Evolutionary conservation across 2,888 invertebrate genomes (phyloP), one percentile per base, ranked within the genome.

Genomic region (Latrodectus elegans): DNA sequence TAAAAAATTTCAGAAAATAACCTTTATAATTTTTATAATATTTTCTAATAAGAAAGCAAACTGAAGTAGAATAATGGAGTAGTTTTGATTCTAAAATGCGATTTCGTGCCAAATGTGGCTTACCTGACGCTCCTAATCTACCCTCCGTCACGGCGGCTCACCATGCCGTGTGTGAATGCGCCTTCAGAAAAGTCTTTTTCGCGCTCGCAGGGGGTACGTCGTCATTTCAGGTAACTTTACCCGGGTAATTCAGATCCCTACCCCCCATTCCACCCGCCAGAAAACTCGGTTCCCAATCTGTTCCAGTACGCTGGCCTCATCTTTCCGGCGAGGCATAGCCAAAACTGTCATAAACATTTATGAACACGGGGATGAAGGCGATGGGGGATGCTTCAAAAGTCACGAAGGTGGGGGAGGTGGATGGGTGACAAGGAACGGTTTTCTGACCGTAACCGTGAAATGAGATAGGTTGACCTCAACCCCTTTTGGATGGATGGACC

Each of bases 311-410:
- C 87, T 83, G 87, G 68, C 74, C 49, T 67, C 87, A 88, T 88
- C 87, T 88, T 78, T 88, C 82, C 74, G 65, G 78, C 87, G 78
- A 78, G 87, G 82, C 82, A 82, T 83, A 83, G 77, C 87, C 78
- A 88, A 88, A 88, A 88, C 87, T 88, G 87, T 88, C 87, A 88
- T 88, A 88, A 88, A 88, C 87, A 88, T 88, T 88, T 88, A 88
- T 88, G 87, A 88, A 88, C 82, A 88, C 67, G 38, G 82, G 26
- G 86, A 81, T 81, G 81, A 76, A 77, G 77, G 38, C 76, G 72
- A 72, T 79, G 83, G 51, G 67, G n/a, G 49, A 17, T 55, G 60
- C 22, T 17, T 52, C 6, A 15, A 51, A 22, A 49, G 74, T 14
- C 68, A 38, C 15, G 80, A 38, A 53, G 38, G 17, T 14, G n/a